Evolutionary conservation across 2,113 vertebrate species (phyloP), one percentile per base, ranked within the genome.

Genomic region (Meles meles): DNA sequence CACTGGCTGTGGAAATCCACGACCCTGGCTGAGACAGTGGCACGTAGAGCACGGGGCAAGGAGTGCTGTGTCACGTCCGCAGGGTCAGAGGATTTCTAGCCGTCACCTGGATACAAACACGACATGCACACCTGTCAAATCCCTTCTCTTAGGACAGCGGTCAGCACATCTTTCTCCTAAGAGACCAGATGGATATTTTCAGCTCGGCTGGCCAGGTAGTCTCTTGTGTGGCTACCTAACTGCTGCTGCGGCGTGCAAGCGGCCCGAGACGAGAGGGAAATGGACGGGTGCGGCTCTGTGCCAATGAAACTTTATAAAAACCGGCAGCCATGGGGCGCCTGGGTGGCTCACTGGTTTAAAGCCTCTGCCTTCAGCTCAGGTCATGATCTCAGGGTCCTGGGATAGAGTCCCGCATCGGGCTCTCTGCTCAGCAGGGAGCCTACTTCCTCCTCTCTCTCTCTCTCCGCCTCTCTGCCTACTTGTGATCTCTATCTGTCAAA

Each of bases 1-100:
- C 97, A 96, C 85, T 2, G 96, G 93, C 44, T 67, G 18, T 39
- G 85, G 39, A 74, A 92, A 88, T 90, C 37, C 20, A 80, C 57
- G 88, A 90, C 93, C 57, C 17, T 65, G 10, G 3, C 76, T 27
- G 57, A 76, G 91, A 94, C 94, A 94, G 59, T 91, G 31, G 72
- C 25, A 6, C n/a, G 86, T 94, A 49, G 77, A 92, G 86, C 27
- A 92, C 61, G 25, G 1, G 90, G 81, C 55, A 59, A 90, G 95
- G 65, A 61, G 57, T 20, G 10, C 96, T 85, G 65, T 31, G 25
- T 88, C 59, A 44, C 42, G 31, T 27, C 37, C 29, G 12, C 25
- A 44, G 37, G 52, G 72, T 37, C 71, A 83, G 74, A 92, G 59
- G 61, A 74, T 90, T 52, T 72, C 18, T 29, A 77, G 25, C 44